Evolutionary conservation across 2,888 invertebrate species (phyloP).

Genomic region (Phaonia tiefii): DNA sequence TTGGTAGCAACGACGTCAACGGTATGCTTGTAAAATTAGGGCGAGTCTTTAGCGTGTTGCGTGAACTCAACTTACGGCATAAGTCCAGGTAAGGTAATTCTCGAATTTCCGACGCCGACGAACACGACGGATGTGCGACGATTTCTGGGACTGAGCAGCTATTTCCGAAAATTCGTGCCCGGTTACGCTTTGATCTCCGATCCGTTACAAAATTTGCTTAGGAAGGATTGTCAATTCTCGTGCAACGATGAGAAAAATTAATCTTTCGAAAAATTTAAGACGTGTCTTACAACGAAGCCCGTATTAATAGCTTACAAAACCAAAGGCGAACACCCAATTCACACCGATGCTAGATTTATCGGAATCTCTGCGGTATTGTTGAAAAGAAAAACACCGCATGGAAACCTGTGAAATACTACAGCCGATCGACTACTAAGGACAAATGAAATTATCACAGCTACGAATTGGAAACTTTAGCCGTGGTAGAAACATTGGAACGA

Average conservation of each 20-base stretch:
- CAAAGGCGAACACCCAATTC: constrained; percentile 44
- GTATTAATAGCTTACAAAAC: constrained; percentile 28
- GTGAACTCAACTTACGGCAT: too few species aligned
- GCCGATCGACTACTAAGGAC: constrained; percentile 52
- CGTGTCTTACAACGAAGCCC: background rate
- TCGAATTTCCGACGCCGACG: too few species aligned
- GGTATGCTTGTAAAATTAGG: too few species aligned
- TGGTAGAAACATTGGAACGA: constrained; percentile 56
- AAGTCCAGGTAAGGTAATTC: too few species aligned
- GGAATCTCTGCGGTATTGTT: constrained; percentile 39
- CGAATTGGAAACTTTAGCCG: constrained; percentile 62
- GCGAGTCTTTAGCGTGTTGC: too few species aligned
- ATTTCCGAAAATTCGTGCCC: too few species aligned
- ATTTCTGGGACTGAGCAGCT: too few species aligned
- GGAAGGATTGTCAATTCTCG: constrained; percentile 23
- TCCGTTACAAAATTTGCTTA: constrained; percentile 40
- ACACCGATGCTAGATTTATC: constrained; percentile 57
- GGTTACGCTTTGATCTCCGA: too few species aligned
- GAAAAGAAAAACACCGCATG: constrained; percentile 4
- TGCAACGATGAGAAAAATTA: constrained; percentile 29
- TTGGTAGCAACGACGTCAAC: too few species aligned
- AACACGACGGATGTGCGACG: too few species aligned
- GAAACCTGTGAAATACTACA: constrained; percentile 61
- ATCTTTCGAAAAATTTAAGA: constrained; percentile 19
- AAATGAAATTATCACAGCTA: constrained; percentile 60